Evolutionary conservation across 2,113 vertebrate genomes (phyloP), one percentile per base, ranked within the genome.

Genomic region (Takifugu bimaculatus): DNA sequence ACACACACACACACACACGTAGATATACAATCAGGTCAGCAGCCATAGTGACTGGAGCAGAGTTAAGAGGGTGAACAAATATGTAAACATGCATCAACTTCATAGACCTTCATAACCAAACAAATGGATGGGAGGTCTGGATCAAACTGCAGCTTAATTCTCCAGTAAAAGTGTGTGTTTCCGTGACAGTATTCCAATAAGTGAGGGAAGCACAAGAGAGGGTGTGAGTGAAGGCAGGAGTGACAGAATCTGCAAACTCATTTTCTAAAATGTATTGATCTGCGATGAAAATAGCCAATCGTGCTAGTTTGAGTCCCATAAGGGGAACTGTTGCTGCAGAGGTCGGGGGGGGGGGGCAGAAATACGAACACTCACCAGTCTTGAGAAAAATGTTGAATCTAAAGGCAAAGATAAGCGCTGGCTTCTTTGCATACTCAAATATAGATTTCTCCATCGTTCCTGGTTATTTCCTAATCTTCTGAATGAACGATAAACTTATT

Each of bases 111-210:
- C 63, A 80, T 59, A 73, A 77, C 79, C 85, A 88, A 89, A 89
- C 86, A 89, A 87, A 86, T 80, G 82, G 79, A 87, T 85, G 87
- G 87, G 87, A 88, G 85, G 85, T 86, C 86, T 81, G 81, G 76
- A 84, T 88, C 72, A 78, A 77, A 78, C 82, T 71, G 70, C 70
- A 60, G 78, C 67, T 15, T 86, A 73, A 65, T 67, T 65, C 83
- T 82, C 75, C 84, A 80, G 66, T 63, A 53, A 47, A 32, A 75
- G 67, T 58, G 73, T 70, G 74, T 63, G 65, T 79, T 79, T 83
- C 66, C 49, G 74, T 82, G 74, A 79, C 76, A 77, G 65, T 64
- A 55, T 56, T 71, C 74, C 76, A 71, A 72, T 72, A 81, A 75
- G 69, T 75, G 68, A 74, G 63, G 60, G 60, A n/a, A 48, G 45